These are phyloP conservation scores for Tribolium castaneum DNA, from an alignment of 1,140 invertebrate genomes.

Conservation along the genomic window DNA sequence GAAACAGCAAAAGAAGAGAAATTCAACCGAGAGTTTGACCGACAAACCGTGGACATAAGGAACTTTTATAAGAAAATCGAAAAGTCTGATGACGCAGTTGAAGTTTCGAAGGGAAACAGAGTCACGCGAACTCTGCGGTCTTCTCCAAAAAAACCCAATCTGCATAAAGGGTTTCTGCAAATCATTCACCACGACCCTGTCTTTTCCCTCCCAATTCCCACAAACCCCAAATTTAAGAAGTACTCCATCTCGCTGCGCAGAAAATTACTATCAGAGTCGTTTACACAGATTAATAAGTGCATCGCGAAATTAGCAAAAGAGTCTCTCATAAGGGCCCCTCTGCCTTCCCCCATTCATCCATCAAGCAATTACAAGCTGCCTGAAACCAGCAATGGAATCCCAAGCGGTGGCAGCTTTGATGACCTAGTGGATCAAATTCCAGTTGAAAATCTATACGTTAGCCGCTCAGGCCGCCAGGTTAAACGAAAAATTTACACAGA, in stretches of 20 bases:
- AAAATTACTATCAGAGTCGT: not conserved
- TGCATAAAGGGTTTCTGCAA: not conserved
- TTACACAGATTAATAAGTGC: not conserved
- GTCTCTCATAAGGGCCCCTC: not conserved
- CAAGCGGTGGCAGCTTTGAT: not conserved
- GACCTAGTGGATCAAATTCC: not conserved
- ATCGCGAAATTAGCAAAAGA: not conserved
- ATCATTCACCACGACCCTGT: not conserved
- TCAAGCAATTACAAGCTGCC: not conserved
- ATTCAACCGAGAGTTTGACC: not conserved
- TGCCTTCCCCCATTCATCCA: no score
- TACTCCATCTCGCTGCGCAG: not conserved
- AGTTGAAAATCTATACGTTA: not conserved
- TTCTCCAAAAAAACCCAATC: no score
- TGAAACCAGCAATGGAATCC: not conserved
- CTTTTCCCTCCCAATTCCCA: not conserved
- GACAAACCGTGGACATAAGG: not conserved
- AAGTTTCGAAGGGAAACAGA: no score
- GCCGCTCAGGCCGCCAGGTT: not conserved
- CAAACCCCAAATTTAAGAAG: not conserved
- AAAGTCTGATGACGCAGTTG: no score
- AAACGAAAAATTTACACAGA: slow-evolving; percentile 11
- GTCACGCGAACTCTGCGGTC: no score
- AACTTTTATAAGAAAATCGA: not conserved
- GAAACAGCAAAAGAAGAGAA: not conserved